Base-by-base conservation (phyloP, 2,113 vertebrate genomes). In the Embiotoca jacksoni region DNA sequence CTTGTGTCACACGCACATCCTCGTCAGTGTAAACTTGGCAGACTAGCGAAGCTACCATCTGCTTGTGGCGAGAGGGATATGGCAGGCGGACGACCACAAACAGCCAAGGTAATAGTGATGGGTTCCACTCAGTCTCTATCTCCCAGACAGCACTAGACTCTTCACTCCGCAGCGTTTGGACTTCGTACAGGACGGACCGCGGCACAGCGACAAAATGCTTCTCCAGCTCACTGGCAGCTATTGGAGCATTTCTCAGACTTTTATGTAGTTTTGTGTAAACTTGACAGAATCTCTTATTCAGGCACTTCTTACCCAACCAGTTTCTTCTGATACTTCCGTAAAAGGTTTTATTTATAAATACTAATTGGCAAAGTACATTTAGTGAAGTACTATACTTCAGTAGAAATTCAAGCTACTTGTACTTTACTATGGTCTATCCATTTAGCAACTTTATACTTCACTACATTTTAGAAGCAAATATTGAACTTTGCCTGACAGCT, bases 91-190 rank as follows among this genome's bases (percentile, higher is more conserved):
- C 39, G 37, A 89, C 85, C 86, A 56, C 88, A 90, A 91, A 88
- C 81, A 93, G 82, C 86, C 88, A 91, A 93, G 89, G 91, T 92
- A 92, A 93, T 92, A 78, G 87, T 83, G 87, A 93, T 90, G 90
- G 91, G 82, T 92, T 92, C 90, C 88, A 90, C 83, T 89, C 68
- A 81, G 89, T 91, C 90, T 92, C 88, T 87, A 89, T 92, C 86
- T 92, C 80, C 63, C 82, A 89, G 88, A 88, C 88, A 87, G 83
- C 80, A 79, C 56, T 69, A 80, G 85, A 84, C 82, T 88, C 75
- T 78, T 84, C 79, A 80, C 82, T 90, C 78, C 84, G 80, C 82
- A 75, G 79, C 37, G 14, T 50, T 80, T 90, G 88, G 84, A 83
- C 54, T n/a, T 84, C 9, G 39, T 72, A 88, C 86, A 90, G 66